These are phyloP conservation scores for Sphinx pinastri DNA, from an alignment of 2,888 invertebrate species.

Conservation along the genomic window DNA sequence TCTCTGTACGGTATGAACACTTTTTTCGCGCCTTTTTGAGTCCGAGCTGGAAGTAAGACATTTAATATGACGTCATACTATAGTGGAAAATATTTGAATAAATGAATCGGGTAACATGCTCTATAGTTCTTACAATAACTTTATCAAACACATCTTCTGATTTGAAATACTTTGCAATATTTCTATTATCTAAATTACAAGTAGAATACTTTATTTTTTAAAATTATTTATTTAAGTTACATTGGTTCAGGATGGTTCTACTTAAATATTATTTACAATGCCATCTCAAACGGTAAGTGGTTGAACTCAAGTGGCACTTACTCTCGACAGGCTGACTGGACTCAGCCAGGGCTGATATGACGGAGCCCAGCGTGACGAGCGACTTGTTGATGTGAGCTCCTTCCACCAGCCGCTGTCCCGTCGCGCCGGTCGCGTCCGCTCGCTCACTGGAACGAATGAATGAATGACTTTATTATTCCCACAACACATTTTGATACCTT, in stretches of 20 bases:
- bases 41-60: slow-evolving; percentile 52
- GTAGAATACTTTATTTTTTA: too few species aligned
- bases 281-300: too few species aligned
- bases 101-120: neutral
- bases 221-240: too few species aligned
- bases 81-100: neutral
- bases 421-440: slow-evolving; percentile 95
- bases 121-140: neutral
- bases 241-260: too few species aligned
- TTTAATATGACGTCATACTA: neutral
- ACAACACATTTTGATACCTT: too few species aligned
- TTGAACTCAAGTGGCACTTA: slow-evolving; percentile 37
- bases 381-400: slow-evolving; percentile 96
- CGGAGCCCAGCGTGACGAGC: slow-evolving; percentile 93
- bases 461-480: neutral
- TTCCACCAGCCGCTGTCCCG: slow-evolving; percentile 94
- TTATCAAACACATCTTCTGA: too few species aligned
- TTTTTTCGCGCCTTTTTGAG: slow-evolving; percentile 73
- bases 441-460: slow-evolving; percentile 85
- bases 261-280: too few species aligned
- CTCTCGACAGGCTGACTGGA: slow-evolving; percentile 72
- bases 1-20: slow-evolving; percentile 94
- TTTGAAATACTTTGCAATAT: too few species aligned
- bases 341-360: slow-evolving; percentile 93
- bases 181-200: too few species aligned